phyloP scores from a whole-genome alignment of 2,888 invertebrate species.

The Drosophila sordidula region DNA sequence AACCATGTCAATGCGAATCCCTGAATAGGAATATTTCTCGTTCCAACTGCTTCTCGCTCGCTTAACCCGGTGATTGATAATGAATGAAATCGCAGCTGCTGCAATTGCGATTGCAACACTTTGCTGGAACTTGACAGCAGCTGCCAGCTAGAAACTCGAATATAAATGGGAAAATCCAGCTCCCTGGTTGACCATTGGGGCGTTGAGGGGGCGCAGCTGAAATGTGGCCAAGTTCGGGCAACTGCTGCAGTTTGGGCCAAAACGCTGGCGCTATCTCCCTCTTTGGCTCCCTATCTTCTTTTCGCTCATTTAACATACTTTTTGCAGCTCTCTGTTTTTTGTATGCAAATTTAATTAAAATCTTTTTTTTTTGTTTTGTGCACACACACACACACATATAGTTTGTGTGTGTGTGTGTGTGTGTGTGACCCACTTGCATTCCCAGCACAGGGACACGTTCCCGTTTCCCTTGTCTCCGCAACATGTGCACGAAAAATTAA shows the following conservation, averaged over 20 bases:
- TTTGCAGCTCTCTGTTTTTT: constrained; percentile 16
- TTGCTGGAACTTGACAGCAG: constrained; percentile 31
- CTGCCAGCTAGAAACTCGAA: constrained; percentile 27
- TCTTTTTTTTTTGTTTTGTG: constrained; percentile 16
- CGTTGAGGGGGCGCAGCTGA: constrained; percentile 14
- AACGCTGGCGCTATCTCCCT: not conserved
- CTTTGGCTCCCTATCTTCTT: constrained; percentile 3
- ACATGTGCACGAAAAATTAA: constrained; percentile 24
- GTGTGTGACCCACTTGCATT: constrained; percentile 47
- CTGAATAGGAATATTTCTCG: not conserved
- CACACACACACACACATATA: not conserved
- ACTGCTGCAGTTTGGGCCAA: constrained; percentile 17
- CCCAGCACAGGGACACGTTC: constrained; percentile 27
- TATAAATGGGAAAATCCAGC: constrained; percentile 34
- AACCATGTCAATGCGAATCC: not conserved
- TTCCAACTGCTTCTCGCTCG: not conserved
- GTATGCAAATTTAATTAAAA: constrained; percentile 61
- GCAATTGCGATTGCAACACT: constrained; percentile 46
- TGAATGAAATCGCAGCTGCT: constrained; percentile 55
- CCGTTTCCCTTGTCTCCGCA: constrained; percentile 11
- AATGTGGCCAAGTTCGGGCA: constrained; percentile 45
- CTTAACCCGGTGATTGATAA: constrained; percentile 48
- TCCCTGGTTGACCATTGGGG: constrained; percentile 34
- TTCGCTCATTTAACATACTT: not conserved
- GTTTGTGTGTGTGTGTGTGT: constrained; percentile 2